Evolutionary conservation across 2,888 invertebrate genomes (phyloP).

Genomic region (Nomada ferruginata): DNA sequence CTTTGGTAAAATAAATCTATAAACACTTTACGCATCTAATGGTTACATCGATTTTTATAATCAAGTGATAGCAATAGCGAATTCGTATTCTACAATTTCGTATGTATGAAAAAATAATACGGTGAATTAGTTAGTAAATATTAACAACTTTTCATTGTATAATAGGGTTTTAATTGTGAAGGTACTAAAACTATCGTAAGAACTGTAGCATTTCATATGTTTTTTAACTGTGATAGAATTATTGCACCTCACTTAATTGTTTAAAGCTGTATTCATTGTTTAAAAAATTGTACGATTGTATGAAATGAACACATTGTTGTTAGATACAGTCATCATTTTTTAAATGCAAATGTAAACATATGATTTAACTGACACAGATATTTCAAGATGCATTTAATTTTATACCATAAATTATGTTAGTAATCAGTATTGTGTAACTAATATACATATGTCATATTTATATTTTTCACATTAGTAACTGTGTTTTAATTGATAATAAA

Average conservation of each 20-base stretch:
- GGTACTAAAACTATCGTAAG: conserved; percentile 30
- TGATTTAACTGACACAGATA: conserved; percentile 1
- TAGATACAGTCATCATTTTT: not conserved
- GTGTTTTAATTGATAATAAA: conserved; percentile 57
- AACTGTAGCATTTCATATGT: conserved; percentile 1
- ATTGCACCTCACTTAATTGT: conserved; percentile 13
- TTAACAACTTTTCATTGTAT: conserved; percentile 15
- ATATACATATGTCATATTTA: conserved; percentile 43
- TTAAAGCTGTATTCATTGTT: conserved; percentile 10
- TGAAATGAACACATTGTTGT: not conserved
- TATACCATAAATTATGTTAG: conserved; percentile 20
- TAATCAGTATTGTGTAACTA: conserved; percentile 50
- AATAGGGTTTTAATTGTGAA: conserved; percentile 14
- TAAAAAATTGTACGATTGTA: conserved; percentile 16
- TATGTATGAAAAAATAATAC: conserved; percentile 7
- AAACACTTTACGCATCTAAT: conserved; percentile 65
- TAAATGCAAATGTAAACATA: not conserved
- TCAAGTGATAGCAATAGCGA: conserved; percentile 31
- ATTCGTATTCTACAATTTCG: conserved; percentile 28
- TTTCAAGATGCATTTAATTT: conserved; percentile 21
- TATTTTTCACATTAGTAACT: conserved; percentile 42
- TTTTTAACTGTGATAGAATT: conserved; percentile 47
- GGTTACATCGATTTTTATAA: conserved; percentile 59
- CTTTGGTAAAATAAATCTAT: conserved; percentile 78
- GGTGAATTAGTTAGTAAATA: conserved; percentile 2